A percentile compares a stretch with the other conserved stretches of the same genome.
Evolutionary conservation across 2,797 vertebrate genomes (phyloP).

Genomic region (Pseudochromis fuscus): DNA sequence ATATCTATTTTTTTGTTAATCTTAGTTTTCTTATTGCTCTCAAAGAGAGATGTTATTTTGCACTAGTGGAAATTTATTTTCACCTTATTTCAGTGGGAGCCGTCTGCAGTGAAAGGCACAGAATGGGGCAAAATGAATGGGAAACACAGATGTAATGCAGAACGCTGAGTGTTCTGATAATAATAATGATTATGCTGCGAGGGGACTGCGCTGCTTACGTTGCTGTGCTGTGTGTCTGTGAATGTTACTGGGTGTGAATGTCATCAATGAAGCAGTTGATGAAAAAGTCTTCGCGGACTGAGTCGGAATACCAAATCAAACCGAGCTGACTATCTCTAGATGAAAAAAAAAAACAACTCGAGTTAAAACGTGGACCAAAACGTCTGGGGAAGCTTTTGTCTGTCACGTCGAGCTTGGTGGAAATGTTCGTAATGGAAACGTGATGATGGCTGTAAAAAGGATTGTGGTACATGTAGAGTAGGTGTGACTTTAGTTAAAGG

Average conservation of each 20-base stretch:
- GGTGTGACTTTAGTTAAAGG: slow-evolving; percentile 25
- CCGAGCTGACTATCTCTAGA: not conserved
- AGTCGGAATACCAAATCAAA: slow-evolving; percentile 62
- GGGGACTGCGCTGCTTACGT: slow-evolving; percentile 30
- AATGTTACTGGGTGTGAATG: slow-evolving; percentile 58
- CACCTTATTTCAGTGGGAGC: slow-evolving; percentile 60
- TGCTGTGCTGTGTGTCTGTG: slow-evolving; percentile 47
- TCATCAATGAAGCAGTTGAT: slow-evolving; percentile 45
- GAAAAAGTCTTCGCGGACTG: slow-evolving; percentile 37
- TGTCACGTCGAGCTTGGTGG: slow-evolving; percentile 27
- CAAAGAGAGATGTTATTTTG: slow-evolving; percentile 76
- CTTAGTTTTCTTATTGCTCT: slow-evolving; percentile 70
- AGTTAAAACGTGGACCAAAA: slow-evolving; percentile 52
- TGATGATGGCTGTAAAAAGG: slow-evolving; percentile 38
- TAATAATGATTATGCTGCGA: slow-evolving; percentile 34
- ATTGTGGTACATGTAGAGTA: slow-evolving; percentile 47
- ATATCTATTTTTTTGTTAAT: slow-evolving; percentile 55
- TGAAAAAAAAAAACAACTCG: slow-evolving; percentile 11
- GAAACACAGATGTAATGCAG: slow-evolving; percentile 24
- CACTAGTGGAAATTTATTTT: slow-evolving; percentile 78
- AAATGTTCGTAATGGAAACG: slow-evolving; percentile 34
- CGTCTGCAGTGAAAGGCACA: slow-evolving; percentile 33
- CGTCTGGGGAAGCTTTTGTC: slow-evolving; percentile 28
- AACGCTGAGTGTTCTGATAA: slow-evolving; percentile 18
- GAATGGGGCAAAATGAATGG: slow-evolving; percentile 41